Evolutionary conservation across 2,888 invertebrate genomes (phyloP), one percentile per base, ranked within the genome.

Genomic region (Strigamia transsilvanica): DNA sequence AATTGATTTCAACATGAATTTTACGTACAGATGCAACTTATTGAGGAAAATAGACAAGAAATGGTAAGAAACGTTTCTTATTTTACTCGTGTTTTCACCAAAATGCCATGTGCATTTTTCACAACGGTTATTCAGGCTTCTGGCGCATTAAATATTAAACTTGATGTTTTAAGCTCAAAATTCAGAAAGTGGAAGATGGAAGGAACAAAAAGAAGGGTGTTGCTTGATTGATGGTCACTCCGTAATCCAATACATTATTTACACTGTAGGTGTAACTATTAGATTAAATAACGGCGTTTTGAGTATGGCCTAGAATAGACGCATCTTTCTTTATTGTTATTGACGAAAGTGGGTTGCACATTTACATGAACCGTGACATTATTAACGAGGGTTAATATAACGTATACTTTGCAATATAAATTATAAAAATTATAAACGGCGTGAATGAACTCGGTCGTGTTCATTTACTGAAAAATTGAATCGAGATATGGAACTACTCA

Each of bases 361-460:
- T 56, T 56, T 56, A 56, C 56, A 56, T 18, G 18, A 18, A 56
- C 56, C 56, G 7, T 56, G 56, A 18, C 18, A 56, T 18, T 18
- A 56, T n/a, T 56, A 56, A 56, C n/a, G n/a, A 56, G n/a, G n/a
- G 56, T 46, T 46, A n/a, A 27, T 27, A 27, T 3, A 27, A 56
- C 2, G 18, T 9, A n/a, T 56, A 56, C 6, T 56, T 46, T 46
- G 10, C 15, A n/a, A 46, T 46, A 5, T 46, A 27, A 27, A 27
- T 27, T 27, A 46, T 13, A 46, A 46, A 15, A 46, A 56, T 38
- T 38, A 6, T 38, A 38, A 38, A 18, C 4, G 7, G 21, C 56
- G 56, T 56, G 56, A 56, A 56, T 56, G 56, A 56, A 56, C 18
- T 46, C 46, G n/a, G n/a, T 46, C n/a, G 46, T 46, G 46, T n/a